Evolutionary conservation across 64 coral and sea anemone genomes (phyloP), one percentile per base, ranked within the genome.

Genomic region (Hydrozoanthus tunicans): DNA sequence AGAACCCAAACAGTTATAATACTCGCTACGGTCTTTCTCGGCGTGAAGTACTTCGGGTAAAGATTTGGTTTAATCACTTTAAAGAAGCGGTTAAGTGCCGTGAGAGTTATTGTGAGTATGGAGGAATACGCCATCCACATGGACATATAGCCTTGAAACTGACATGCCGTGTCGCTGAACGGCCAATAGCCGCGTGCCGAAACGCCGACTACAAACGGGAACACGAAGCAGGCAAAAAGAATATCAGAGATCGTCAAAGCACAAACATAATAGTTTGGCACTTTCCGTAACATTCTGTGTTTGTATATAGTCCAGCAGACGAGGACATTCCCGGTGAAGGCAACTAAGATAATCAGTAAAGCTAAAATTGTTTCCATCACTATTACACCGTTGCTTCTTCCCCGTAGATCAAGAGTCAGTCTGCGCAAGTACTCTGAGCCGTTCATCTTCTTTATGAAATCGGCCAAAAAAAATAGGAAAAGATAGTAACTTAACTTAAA

Each of bases 51-150:
- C 7, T 24, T 85, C 15, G 64, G 65, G 26, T 85, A 85, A 57
- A 70, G 82, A 17, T 70, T 58, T 0, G 82, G 82, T 85, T 85
- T 85, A 56, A 85, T 70, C 7, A 85, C 82, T 24, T 58, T 85
- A 53, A 85, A 85, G 64, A 85, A 85, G 57, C 82, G 82, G 8
- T 85, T 85, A 65, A 85, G 51, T 56, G 82, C 82, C 1, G 82
- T 85, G n/a, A 85, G 82, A 7, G 82, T 85, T 15, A 85, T 71
- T 57, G 82, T 85, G 3, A 85, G 64, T 70, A 85, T 85, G 8
- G 82, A 85, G 2, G 82, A 51, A 27, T 85, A 85, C 6, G 82
- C 82, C 82, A 85, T 85, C 82, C 82, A 85, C 82, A 82, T 82
- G 4, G 60, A 27, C 80, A 82, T 65, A 11, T 82, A 82, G 5